Evolutionary conservation across 2,888 invertebrate species (phyloP).

Genomic region (Trissoscelio sp.): DNA sequence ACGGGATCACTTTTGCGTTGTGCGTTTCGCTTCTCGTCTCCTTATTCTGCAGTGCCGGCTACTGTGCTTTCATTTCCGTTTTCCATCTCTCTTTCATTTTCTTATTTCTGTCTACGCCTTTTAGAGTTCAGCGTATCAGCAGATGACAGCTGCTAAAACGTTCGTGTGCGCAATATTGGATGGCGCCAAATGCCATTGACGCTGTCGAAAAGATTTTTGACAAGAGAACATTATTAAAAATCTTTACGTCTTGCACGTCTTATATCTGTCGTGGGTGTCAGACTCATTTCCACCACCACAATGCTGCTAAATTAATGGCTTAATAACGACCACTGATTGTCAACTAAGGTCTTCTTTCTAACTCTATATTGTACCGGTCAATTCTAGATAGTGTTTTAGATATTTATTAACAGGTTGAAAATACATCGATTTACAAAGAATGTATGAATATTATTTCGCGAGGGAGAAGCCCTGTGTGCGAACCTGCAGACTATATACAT

Average conservation of each 20-base stretch:
- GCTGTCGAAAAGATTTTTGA: constrained; percentile 80
- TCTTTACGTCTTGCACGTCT: constrained; percentile 32
- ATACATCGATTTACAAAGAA: too few species aligned
- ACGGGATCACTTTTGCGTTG: constrained; percentile 14
- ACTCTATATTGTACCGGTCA: too few species aligned
- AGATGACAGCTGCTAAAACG: constrained; percentile 80
- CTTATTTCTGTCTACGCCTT: constrained; percentile 61
- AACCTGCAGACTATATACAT: too few species aligned
- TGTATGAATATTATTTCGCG: too few species aligned
- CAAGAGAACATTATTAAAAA: constrained; percentile 81
- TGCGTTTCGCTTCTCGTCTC: constrained; percentile 4
- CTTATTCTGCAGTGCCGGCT: constrained; percentile 10
- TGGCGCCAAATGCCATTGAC: constrained; percentile 82
- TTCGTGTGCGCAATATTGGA: constrained; percentile 79
- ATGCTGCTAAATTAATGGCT: constrained; percentile 37
- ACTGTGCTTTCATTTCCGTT: constrained; percentile 50
- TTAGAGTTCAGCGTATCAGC: constrained; percentile 80
- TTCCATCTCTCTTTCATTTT: constrained; percentile 63
- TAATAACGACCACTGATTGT: not conserved
- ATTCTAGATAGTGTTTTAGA: too few species aligned
- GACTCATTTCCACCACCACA: constrained; percentile 5
- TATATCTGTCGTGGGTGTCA: constrained; percentile 38
- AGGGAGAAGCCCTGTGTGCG: too few species aligned
- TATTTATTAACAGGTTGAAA: too few species aligned
- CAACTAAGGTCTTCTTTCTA: not conserved